Evolutionary conservation across 2,113 vertebrate species (phyloP), one percentile per base, ranked within the genome.

Genomic region (Rallus limicola): DNA sequence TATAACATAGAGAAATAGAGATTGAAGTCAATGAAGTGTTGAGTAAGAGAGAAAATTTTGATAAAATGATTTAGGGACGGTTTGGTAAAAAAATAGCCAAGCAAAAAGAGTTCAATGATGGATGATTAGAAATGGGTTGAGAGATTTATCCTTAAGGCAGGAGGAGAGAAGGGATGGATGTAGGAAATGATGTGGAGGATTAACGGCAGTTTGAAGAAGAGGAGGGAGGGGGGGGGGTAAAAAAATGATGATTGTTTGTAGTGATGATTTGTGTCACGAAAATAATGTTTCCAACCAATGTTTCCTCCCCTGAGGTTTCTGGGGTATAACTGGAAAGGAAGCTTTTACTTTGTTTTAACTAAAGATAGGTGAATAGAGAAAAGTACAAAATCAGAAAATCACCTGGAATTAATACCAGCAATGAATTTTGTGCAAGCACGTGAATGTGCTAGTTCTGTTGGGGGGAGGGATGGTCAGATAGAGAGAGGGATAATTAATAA

Each of bases 131-230:
- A 90, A 44, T 28, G 40, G 60, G 78, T 67, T 34, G 56, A 94
- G 82, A 88, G 42, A 93, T 94, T 93, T 92, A 63, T 92, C 92
- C 60, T 50, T 84, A 75, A 53, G 86, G 65, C 60, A 50, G 72
- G 60, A 94, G 50, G 70, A 50, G 52, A 55, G 82, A 75, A 84
- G 53, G 69, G 48, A 31, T 84, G 69, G 68, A 33, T 71, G 31
- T 62, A 90, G 60, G 48, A 94, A 94, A 53, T 56, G 2, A 50
- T 72, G 38, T 88, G 64, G 64, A 92, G 82, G 72, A 88, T 92
- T 90, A 83, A 78, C 69, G 94, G 58, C 69, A 69, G 53, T 90
- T 94, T 75, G 76, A 75, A 75, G 72, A 78, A 88, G 40, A 77
- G 48, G 26, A 86, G 86, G 53, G 42, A 44, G 42, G 81, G 69